Percentiles rank a stretch among this genome's conserved stretches.
Evolutionary conservation across 2,888 invertebrate genomes (phyloP).

Genomic region (Orthosia cruda): DNA sequence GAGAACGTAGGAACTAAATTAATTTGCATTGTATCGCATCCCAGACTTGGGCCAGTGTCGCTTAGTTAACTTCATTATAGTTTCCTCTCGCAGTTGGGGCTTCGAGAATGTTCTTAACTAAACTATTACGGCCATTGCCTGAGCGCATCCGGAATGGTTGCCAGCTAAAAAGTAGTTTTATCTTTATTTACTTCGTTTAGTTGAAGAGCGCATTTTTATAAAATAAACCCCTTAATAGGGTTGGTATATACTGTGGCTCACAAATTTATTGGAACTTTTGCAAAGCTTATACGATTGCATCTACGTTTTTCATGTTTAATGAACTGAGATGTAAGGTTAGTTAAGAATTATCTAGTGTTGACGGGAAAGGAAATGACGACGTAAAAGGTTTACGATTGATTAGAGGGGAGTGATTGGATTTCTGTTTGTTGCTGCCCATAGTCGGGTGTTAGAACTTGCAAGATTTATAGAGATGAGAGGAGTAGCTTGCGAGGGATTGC

Average conservation of each 20-base stretch:
- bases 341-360: slow-evolving; percentile 68
- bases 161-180: slow-evolving; percentile 62
- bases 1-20: slow-evolving; percentile 69
- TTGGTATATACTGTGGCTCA: not conserved
- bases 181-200: slow-evolving; percentile 45
- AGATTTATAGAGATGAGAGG: not conserved
- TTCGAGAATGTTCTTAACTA: slow-evolving; percentile 79
- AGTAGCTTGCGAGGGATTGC: not conserved
- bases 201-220: slow-evolving; percentile 29
- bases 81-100: slow-evolving; percentile 77
- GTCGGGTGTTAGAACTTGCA: not conserved
- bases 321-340: slow-evolving; percentile 70
- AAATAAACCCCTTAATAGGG: not conserved
- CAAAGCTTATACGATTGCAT: not conserved
- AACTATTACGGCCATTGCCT: slow-evolving; percentile 76
- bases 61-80: slow-evolving; percentile 86
- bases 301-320: too few relatives aligned
- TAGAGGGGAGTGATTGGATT: slow-evolving; percentile 59
- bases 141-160: slow-evolving; percentile 68
- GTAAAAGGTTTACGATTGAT: slow-evolving; percentile 66
- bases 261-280: not conserved
- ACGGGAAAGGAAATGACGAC: slow-evolving; percentile 60
- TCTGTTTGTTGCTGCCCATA: slow-evolving; percentile 41
- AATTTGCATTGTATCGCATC: slow-evolving; percentile 72
- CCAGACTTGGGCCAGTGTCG: slow-evolving; percentile 74